These are phyloP conservation scores for Hesperophylax magnus DNA, from an alignment of 1,140 invertebrate genomes.

Conservation along the genomic window DNA sequence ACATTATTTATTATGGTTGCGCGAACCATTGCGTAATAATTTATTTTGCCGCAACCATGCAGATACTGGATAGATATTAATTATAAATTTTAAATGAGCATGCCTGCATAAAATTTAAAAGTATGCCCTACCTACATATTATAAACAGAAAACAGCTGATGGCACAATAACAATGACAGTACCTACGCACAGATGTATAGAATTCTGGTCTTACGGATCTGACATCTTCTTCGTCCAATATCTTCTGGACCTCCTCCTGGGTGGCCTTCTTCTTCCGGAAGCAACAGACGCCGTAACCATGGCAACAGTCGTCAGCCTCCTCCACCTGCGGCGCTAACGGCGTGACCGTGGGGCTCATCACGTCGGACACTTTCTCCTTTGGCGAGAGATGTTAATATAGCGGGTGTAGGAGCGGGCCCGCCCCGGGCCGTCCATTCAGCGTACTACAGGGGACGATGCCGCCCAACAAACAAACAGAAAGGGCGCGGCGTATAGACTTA, in stretches of 20 bases:
- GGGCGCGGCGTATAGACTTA: not conserved
- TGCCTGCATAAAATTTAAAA: too few species aligned
- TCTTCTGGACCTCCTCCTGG: not conserved
- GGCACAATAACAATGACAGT: too few species aligned
- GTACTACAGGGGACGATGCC: too few species aligned
- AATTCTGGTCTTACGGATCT: not conserved
- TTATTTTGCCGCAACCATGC: too few species aligned
- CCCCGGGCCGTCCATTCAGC: too few species aligned
- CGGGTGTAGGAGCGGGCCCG: not conserved
- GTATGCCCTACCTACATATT: too few species aligned
- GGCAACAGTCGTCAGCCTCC: slow-evolving; percentile 26
- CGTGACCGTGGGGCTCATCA: not conserved
- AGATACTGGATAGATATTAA: too few species aligned
- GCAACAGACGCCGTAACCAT: slow-evolving; percentile 47
- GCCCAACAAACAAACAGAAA: not conserved
- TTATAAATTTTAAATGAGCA: too few species aligned
- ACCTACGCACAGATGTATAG: too few species aligned
- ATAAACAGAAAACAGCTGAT: too few species aligned
- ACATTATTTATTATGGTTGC: too few species aligned
- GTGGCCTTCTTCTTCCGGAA: slow-evolving; percentile 30
- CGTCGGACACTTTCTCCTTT: slow-evolving; percentile 3
- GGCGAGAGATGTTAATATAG: not conserved
- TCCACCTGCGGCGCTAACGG: not conserved
- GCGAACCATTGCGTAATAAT: too few species aligned
- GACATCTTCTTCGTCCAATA: not conserved